Evolutionary conservation across 2,888 invertebrate species (phyloP).

Genomic region (Hipparchia semele): DNA sequence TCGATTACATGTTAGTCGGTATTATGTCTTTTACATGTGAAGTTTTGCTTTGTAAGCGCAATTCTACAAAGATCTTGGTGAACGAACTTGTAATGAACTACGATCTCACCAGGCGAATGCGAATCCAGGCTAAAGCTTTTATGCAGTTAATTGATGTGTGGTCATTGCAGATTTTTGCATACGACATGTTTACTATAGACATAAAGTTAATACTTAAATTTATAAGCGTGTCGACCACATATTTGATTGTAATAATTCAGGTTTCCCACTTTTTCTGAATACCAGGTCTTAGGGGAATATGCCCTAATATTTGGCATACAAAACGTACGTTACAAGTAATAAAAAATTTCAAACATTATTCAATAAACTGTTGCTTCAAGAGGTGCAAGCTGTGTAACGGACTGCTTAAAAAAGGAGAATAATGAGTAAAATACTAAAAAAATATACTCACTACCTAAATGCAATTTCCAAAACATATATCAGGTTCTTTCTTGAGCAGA

Average conservation of each 20-base stretch:
- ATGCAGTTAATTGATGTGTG: slow-evolving; percentile 64
- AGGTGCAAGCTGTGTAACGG: too few relatives aligned
- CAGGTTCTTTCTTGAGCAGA: too few relatives aligned
- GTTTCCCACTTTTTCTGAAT: slow-evolving; percentile 50
- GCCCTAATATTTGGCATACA: too few relatives aligned
- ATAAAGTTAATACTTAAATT: slow-evolving; percentile 65
- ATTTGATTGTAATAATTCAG: slow-evolving; percentile 69
- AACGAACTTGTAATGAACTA: slow-evolving; percentile 68
- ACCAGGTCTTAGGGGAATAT: too few relatives aligned
- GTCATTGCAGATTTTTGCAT: slow-evolving; percentile 49
- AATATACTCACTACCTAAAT: too few relatives aligned
- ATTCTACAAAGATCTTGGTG: slow-evolving; percentile 55
- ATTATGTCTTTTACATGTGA: slow-evolving; percentile 58
- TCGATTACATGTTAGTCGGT: slow-evolving; percentile 26
- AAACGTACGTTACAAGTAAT: too few relatives aligned
- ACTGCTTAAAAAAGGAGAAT: too few relatives aligned
- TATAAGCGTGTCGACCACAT: slow-evolving; percentile 65
- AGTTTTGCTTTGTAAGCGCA: slow-evolving; percentile 50
- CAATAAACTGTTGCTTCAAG: too few relatives aligned
- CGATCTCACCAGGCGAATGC: slow-evolving; percentile 55
- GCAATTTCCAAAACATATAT: too few relatives aligned
- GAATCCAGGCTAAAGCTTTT: slow-evolving; percentile 66
- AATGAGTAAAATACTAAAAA: too few relatives aligned
- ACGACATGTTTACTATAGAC: slow-evolving; percentile 67
- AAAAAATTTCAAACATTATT: too few relatives aligned